phyloP scores from a whole-genome alignment of 2,113 vertebrate species.

The Maccullochella peelii region DNA sequence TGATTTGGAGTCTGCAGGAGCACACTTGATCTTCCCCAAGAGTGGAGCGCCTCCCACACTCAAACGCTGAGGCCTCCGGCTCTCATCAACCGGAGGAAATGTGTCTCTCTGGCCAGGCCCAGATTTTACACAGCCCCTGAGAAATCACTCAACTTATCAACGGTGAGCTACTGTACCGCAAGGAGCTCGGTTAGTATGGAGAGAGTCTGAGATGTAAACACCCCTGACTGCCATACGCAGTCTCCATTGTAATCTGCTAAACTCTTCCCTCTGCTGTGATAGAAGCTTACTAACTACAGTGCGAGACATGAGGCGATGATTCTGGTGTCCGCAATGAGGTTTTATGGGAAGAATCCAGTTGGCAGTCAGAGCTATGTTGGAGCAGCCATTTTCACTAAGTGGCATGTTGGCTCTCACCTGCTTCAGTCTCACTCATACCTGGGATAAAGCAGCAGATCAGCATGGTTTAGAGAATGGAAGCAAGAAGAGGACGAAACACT shows the following conservation, averaged over 20 bases:
- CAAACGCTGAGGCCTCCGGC: constrained; percentile 68
- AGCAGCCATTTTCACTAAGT: constrained; percentile 27
- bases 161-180: constrained; percentile 79
- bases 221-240: constrained; percentile 57
- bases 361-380: neutral
- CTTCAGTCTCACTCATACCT: constrained; percentile 15
- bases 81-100: constrained; percentile 81
- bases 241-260: constrained; percentile 65
- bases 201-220: constrained; percentile 60
- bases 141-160: constrained; percentile 83
- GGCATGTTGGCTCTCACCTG: constrained; percentile 28
- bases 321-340: constrained; percentile 16
- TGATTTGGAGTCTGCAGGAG: constrained; percentile 80
- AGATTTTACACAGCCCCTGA: constrained; percentile 74
- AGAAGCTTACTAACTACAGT: constrained; percentile 44
- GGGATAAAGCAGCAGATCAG: constrained; percentile 12
- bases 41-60: constrained; percentile 79
- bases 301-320: constrained; percentile 25
- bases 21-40: constrained; percentile 81
- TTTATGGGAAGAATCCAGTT: constrained; percentile 39
- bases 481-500: constrained; percentile 30
- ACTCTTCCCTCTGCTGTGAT: constrained; percentile 51
- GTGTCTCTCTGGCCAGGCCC: constrained; percentile 74
- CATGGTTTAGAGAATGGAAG: constrained; percentile 4
- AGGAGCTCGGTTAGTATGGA: constrained; percentile 67